Conservation (phyloP, 2,888 invertebrate species). For the Helleia helle region DNA sequence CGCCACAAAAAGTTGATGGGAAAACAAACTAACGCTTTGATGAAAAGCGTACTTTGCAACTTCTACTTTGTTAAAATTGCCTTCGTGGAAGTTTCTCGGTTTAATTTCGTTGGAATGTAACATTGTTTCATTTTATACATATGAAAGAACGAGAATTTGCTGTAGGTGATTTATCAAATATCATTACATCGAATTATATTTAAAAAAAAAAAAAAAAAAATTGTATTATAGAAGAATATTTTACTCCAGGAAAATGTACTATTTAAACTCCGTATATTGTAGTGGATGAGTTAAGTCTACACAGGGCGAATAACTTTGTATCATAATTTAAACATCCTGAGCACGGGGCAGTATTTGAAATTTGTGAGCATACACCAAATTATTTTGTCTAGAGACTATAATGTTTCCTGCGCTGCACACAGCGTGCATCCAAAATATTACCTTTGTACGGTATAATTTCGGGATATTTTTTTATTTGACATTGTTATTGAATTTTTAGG, state of each 20-base stretch:
- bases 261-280: too few relatives aligned
- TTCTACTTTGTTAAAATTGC: slow-evolving; percentile 17
- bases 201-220: too few relatives aligned
- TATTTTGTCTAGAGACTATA: slow-evolving; percentile 1
- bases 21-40: slow-evolving; percentile 26
- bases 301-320: background rate
- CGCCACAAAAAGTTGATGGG: slow-evolving; percentile 28
- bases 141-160: too few relatives aligned
- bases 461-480: slow-evolving; percentile 3
- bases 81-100: slow-evolving; percentile 8
- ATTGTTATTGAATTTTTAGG: slow-evolving; percentile 3
- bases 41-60: slow-evolving; percentile 24
- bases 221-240: too few relatives aligned
- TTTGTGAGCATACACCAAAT: background rate
- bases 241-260: too few relatives aligned
- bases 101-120: slow-evolving; percentile 7
- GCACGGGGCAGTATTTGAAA: too few relatives aligned
- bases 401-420: slow-evolving; percentile 1
- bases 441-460: background rate
- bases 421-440: background rate
- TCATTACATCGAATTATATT: too few relatives aligned
- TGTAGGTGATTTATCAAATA: too few relatives aligned
- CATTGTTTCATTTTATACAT: too few relatives aligned
- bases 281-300: too few relatives aligned
- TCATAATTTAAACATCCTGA: background rate